These are phyloP conservation scores for Tiaroga cobitis DNA, from an alignment of 2,797 vertebrate genomes.

Conservation along the genomic window DNA sequence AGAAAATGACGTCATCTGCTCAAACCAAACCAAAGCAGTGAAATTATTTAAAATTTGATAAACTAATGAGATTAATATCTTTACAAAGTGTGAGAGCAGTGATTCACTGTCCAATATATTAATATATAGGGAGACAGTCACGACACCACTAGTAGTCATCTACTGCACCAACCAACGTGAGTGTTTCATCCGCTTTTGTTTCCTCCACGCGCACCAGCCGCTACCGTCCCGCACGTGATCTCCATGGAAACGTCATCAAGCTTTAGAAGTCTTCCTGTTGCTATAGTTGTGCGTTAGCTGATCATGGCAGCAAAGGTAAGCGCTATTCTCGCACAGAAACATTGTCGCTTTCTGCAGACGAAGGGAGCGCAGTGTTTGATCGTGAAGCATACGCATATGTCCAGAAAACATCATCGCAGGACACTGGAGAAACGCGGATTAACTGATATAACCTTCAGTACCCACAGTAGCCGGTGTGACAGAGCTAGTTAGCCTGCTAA, in stretches of 20 bases:
- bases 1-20: background rate
- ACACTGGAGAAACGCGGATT: background rate
- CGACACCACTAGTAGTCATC: no score
- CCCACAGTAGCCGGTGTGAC: conserved; percentile 8
- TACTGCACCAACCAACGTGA: conserved; percentile 48
- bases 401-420: background rate
- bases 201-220: conserved; percentile 62
- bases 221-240: conserved; percentile 67
- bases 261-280: conserved; percentile 65
- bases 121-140: background rate
- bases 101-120: background rate
- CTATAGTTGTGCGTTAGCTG: conserved; percentile 65
- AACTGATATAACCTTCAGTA: conserved; percentile 29
- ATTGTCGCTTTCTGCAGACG: conserved; percentile 1
- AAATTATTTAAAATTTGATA: background rate
- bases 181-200: conserved; percentile 61
- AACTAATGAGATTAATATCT: background rate
- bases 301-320: conserved; percentile 82
- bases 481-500: conserved; percentile 63
- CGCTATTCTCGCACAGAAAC: conserved; percentile 28
- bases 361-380: background rate
- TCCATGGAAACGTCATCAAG: conserved; percentile 75
- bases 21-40: background rate
- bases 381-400: background rate
- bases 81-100: background rate